A percentile compares a stretch with the other conserved stretches of the same genome.
These are phyloP conservation scores for Motacilla alba DNA, from an alignment of 2,113 vertebrate genomes.

Conservation along the genomic window DNA sequence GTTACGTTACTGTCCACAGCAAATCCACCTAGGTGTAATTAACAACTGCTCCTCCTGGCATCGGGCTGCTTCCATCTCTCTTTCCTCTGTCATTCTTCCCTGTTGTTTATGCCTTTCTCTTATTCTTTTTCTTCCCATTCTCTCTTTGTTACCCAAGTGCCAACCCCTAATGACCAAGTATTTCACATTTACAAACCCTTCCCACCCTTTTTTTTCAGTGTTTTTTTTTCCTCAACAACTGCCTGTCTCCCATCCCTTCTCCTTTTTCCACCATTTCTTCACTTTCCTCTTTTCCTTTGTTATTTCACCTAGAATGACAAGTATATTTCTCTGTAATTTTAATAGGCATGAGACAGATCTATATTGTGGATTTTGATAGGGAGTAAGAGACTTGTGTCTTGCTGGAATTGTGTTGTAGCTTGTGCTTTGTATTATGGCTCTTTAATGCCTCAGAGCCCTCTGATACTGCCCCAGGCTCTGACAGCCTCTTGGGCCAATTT, in stretches of 20 bases:
- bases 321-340: conserved; percentile 25
- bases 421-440: not conserved
- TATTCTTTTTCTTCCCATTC: not conserved
- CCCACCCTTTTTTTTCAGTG: accelerated
- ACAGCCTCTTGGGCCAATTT: not conserved
- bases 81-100: not conserved
- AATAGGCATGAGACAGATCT: not conserved
- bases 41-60: conserved; percentile 16
- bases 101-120: not conserved
- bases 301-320: not conserved
- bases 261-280: not conserved
- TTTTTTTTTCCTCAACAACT: not conserved
- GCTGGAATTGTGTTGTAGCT: not conserved
- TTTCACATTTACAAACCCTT: not conserved
- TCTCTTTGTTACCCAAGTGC: not conserved
- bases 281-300: not conserved
- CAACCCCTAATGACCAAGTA: not conserved
- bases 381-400: not conserved
- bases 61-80: not conserved
- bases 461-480: not conserved
- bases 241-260: not conserved
- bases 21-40: conserved; percentile 17
- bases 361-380: not conserved
- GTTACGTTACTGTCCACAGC: not conserved
- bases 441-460: not conserved